phyloP scores from a whole-genome alignment of 2,888 invertebrate species.

The Anticlea derivata region DNA sequence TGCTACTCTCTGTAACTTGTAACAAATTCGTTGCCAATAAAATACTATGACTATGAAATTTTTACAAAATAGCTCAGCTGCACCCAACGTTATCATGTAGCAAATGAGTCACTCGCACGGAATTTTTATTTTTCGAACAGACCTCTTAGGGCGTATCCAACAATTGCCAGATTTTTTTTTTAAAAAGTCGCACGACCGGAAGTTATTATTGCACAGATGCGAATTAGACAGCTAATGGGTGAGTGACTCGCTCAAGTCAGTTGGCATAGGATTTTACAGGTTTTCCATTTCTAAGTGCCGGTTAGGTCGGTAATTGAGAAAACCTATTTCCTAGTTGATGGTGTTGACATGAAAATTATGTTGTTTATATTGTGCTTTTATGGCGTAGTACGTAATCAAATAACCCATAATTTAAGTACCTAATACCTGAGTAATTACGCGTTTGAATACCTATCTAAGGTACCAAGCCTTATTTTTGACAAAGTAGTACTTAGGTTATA shows the following conservation, averaged over 20 bases:
- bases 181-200: constrained; percentile 11
- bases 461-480: no score
- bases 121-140: not conserved
- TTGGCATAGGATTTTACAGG: constrained; percentile 3
- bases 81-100: no score
- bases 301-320: not conserved
- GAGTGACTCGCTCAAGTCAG: constrained; percentile 8
- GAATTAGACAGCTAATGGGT: constrained; percentile 6
- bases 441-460: no score
- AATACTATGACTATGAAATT: no score
- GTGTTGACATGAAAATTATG: not conserved
- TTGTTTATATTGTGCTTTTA: not conserved
- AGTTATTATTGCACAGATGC: constrained; percentile 11
- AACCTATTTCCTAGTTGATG: constrained; percentile 3
- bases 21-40: no score
- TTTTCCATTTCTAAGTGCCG: not conserved
- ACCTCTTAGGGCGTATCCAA: constrained; percentile 14
- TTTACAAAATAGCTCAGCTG: no score
- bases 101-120: no score
- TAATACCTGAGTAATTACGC: no score
- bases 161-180: not conserved
- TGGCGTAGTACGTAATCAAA: no score
- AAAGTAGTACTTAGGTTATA: no score
- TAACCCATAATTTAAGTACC: no score
- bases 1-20: no score